phyloP scores from a whole-genome alignment of 2,888 invertebrate species.

The Silvanus unidentatus region DNA sequence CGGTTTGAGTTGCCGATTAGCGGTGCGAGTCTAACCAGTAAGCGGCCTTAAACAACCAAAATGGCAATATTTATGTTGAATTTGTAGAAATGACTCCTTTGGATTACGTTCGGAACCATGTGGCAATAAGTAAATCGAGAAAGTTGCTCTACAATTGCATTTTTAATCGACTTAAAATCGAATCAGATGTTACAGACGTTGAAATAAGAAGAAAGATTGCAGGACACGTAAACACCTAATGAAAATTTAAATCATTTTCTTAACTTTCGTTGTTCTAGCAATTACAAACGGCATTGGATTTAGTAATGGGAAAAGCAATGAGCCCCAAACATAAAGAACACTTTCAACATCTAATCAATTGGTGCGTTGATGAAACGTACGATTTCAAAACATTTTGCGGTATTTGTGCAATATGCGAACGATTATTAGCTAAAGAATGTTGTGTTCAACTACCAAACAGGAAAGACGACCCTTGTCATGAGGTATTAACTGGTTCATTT shows the following conservation, averaged over 20 bases:
- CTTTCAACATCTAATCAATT: conserved; percentile 51
- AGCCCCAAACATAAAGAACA: conserved; percentile 47
- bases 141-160: conserved; percentile 54
- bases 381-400: conserved; percentile 76
- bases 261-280: conserved; percentile 41
- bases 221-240: conserved; percentile 42
- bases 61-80: background rate
- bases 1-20: conserved; percentile 72
- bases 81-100: conserved; percentile 60
- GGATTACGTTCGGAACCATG: conserved; percentile 64
- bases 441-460: conserved; percentile 48
- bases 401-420: conserved; percentile 69
- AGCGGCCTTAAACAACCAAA: background rate
- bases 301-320: conserved; percentile 62
- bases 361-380: conserved; percentile 50
- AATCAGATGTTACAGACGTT: conserved; percentile 35
- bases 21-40: conserved; percentile 50
- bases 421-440: conserved; percentile 55
- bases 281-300: conserved; percentile 51
- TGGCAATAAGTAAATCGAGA: conserved; percentile 56
- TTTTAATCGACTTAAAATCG: conserved; percentile 46
- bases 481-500: conserved; percentile 44
- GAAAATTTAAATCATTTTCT: conserved; percentile 6
- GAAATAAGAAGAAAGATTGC: conserved; percentile 42
- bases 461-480: conserved; percentile 64